Evolutionary conservation across 2,113 vertebrate species (phyloP).

Genomic region (Limnothrissa miodon): DNA sequence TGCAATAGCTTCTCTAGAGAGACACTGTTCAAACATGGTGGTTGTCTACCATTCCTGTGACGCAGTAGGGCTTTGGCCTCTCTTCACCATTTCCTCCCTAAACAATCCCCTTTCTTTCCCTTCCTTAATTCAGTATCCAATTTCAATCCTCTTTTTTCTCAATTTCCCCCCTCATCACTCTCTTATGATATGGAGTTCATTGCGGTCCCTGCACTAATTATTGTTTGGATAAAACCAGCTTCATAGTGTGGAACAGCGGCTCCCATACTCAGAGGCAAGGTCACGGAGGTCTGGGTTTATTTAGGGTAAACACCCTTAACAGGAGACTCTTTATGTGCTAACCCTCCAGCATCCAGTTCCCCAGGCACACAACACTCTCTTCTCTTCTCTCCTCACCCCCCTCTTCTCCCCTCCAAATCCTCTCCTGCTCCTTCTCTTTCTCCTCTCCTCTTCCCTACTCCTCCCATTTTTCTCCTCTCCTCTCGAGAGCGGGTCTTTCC

Average conservation of each 20-base stretch:
- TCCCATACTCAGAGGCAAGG: not conserved
- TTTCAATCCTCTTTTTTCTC: not conserved
- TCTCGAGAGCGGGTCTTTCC: no score
- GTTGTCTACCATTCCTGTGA: not conserved
- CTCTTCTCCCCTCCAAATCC: not conserved
- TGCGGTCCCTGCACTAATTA: not conserved
- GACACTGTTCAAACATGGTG: not conserved
- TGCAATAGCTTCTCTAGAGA: not conserved
- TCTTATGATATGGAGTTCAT: not conserved
- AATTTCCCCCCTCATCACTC: not conserved
- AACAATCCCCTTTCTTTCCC: not conserved
- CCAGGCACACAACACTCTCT: not conserved
- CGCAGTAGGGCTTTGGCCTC: not conserved
- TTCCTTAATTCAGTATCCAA: not conserved
- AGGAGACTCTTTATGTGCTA: not conserved
- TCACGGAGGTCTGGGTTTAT: not conserved
- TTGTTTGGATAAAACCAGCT: not conserved
- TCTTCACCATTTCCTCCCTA: not conserved
- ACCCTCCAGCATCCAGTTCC: not conserved
- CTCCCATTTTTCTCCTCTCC: not conserved
- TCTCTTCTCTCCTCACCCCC: not conserved
- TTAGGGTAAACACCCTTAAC: slow-evolving; percentile 7
- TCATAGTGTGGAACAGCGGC: not conserved
- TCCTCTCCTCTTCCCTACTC: not conserved
- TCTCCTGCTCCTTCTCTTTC: not conserved